A percentile compares a stretch with the other conserved stretches of the same genome.
phyloP scores from a whole-genome alignment of 2,113 vertebrate species.

The Erinaceus europaeus region DNA sequence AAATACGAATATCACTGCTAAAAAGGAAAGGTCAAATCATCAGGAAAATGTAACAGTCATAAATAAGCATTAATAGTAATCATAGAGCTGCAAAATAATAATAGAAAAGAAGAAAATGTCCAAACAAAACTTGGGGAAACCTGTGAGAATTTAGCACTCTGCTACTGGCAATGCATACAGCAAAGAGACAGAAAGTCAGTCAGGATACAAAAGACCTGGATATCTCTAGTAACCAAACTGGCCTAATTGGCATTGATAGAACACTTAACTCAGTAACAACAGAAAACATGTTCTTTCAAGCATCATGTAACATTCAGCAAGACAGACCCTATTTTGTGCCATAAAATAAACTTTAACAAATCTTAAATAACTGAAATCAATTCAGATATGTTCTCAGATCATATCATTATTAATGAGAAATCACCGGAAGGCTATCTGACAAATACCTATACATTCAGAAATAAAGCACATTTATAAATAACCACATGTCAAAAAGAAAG shows the following conservation, averaged over 20 bases:
- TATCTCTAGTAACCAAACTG: not conserved
- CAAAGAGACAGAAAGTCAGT: not conserved
- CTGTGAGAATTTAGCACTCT: not conserved
- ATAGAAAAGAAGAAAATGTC: not conserved
- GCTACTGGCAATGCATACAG: not conserved
- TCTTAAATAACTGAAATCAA: constrained; percentile 24
- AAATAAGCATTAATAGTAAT: not conserved
- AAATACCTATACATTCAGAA: not conserved
- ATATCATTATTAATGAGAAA: constrained; percentile 1
- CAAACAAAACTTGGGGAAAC: not conserved
- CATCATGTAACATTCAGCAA: not conserved
- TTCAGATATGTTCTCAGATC: not conserved
- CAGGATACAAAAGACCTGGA: not conserved
- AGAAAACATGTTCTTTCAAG: not conserved
- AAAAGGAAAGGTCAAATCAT: not conserved
- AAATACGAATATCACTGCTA: not conserved
- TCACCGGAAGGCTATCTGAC: not conserved
- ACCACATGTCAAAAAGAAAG: not conserved
- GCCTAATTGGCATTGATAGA: not conserved
- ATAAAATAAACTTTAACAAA: not conserved
- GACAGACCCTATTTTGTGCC: not conserved
- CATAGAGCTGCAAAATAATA: not conserved
- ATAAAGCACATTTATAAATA: not conserved
- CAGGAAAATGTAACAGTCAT: not conserved
- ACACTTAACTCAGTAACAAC: not conserved